Conservation (phyloP, 2,797 vertebrate genomes). For the Pseudocheirus occidentalis region DNA sequence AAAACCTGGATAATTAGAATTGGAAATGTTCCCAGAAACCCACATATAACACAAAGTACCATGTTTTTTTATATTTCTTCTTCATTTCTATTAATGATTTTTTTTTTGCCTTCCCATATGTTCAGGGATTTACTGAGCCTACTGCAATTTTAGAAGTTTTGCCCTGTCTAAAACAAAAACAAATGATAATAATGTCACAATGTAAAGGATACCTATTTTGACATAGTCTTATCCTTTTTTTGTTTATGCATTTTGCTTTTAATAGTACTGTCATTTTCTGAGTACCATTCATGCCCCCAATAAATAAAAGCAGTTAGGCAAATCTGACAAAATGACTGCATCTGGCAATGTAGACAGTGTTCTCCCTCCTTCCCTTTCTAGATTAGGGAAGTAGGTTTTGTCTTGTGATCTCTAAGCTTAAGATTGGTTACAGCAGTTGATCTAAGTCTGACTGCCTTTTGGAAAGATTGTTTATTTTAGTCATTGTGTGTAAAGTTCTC, state of each 20-base stretch:
- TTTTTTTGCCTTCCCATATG: background rate
- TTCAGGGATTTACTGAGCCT: background rate
- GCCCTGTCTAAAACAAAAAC: background rate
- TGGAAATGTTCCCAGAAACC: background rate
- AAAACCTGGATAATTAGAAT: background rate
- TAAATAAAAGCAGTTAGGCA: background rate
- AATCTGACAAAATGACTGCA: background rate
- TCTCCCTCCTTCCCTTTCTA: background rate
- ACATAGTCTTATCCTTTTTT: background rate
- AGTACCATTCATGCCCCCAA: background rate
- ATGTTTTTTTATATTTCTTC: background rate
- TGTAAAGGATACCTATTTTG: background rate
- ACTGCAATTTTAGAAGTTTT: background rate
- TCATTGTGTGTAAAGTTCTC: background rate
- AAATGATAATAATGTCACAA: background rate
- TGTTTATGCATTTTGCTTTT: background rate
- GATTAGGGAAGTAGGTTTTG: background rate
- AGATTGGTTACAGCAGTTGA: background rate
- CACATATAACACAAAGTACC: background rate
- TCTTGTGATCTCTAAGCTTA: background rate
- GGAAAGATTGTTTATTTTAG: background rate
- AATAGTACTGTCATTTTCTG: background rate
- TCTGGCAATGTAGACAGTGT: background rate
- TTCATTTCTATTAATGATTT: background rate
- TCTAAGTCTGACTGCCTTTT: background rate